Evolutionary conservation across 92 coral and sea anemone genomes (phyloP).

Genomic region (Scolanthus callimorphus): DNA sequence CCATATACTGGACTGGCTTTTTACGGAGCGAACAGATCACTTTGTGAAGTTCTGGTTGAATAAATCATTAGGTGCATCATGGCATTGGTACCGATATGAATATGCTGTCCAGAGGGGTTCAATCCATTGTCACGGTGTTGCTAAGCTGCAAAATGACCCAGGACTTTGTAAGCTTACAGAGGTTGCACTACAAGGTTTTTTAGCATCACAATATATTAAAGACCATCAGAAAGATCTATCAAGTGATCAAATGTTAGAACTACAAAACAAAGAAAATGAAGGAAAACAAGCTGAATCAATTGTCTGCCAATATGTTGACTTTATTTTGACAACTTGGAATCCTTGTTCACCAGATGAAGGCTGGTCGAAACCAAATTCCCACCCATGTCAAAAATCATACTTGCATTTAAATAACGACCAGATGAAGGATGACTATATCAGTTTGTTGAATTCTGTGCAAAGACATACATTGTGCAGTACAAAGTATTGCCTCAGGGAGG

Average conservation of each 20-base stretch:
- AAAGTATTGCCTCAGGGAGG: constrained; percentile 41
- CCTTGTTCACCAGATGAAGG: constrained; percentile 72
- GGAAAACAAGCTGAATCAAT: constrained; percentile 49
- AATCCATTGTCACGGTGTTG: constrained; percentile 64
- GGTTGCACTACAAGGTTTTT: constrained; percentile 37
- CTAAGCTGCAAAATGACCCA: constrained; percentile 63
- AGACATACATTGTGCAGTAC: constrained; percentile 54
- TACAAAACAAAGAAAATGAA: constrained; percentile 19
- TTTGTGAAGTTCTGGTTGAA: constrained; percentile 57
- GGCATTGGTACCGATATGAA: constrained; percentile 65
- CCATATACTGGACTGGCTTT: constrained; percentile 54
- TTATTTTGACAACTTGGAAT: constrained; percentile 59
- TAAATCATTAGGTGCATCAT: constrained; percentile 43
- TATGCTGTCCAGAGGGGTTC: constrained; percentile 52
- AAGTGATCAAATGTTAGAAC: constrained; percentile 12
- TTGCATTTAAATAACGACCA: constrained; percentile 14
- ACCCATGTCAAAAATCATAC: constrained; percentile 61
- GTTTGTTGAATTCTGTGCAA: constrained; percentile 48
- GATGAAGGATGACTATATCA: constrained; percentile 41
- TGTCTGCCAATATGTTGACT: constrained; percentile 70
- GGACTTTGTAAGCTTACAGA: constrained; percentile 49
- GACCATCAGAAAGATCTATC: constrained; percentile 10
- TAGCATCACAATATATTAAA: constrained; percentile 30
- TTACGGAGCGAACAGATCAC: constrained; percentile 60
- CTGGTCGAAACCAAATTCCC: constrained; percentile 55